These are phyloP conservation scores for Varroa destructor DNA, from an alignment of 1,140 invertebrate genomes.

Conservation along the genomic window DNA sequence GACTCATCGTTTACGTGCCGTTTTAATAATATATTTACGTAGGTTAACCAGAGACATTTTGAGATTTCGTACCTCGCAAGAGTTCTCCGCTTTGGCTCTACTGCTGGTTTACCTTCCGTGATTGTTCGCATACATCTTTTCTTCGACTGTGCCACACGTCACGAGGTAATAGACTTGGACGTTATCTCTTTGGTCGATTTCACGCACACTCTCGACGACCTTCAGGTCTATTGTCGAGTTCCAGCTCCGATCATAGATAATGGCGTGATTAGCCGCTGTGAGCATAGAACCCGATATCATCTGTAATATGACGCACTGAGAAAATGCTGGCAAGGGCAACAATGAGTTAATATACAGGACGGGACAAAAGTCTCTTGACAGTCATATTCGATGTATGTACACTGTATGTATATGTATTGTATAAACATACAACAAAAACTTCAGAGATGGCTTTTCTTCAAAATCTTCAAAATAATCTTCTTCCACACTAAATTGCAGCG, in stretches of 20 bases:
- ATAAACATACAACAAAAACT: not conserved
- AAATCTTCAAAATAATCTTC: no score
- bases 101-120: no score
- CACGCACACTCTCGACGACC: constrained; percentile 43
- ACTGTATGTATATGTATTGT: not conserved
- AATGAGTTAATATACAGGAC: not conserved
- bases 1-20: no score
- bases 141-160: constrained; percentile 45
- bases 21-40: no score
- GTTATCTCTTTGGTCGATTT: constrained; percentile 44
- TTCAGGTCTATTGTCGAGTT: constrained; percentile 46
- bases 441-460: not conserved
- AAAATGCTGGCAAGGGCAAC: no score
- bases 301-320: constrained; percentile 31
- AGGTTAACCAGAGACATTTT: no score
- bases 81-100: no score
- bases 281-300: constrained; percentile 46
- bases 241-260: constrained; percentile 46
- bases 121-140: constrained; percentile 42
- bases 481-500: no score
- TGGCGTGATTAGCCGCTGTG: constrained; percentile 44
- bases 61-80: no score
- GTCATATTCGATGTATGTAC: not conserved
- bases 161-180: constrained; percentile 46
- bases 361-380: not conserved